A percentile compares a stretch with the other conserved stretches of the same genome.
Conservation (phyloP, 1,140 invertebrate genomes). For the Cherax destructor region DNA sequence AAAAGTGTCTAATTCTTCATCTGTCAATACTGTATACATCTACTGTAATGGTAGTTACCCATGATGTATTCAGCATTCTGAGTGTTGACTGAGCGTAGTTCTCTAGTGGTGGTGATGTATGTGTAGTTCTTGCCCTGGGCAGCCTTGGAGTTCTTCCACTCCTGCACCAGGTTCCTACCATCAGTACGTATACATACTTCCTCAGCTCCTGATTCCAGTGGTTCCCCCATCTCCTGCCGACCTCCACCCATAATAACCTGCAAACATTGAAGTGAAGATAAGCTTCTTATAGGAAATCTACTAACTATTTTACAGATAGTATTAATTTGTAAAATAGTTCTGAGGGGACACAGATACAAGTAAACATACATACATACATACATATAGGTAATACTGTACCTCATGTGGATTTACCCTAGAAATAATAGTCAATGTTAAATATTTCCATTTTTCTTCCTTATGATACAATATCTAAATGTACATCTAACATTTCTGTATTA, state of each 20-base stretch:
- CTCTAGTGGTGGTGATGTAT: slow-evolving; percentile 81
- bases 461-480: no score
- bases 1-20: no score
- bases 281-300: no score
- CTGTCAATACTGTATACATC: background rate
- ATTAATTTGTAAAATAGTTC: no score
- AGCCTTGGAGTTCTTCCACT: slow-evolving; percentile 78
- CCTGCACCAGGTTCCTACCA: slow-evolving; percentile 81
- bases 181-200: slow-evolving; percentile 76
- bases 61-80: slow-evolving; percentile 82
- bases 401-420: no score
- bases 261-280: background rate
- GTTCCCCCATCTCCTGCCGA: slow-evolving; percentile 43
- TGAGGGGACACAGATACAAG: no score
- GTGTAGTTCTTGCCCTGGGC: slow-evolving; percentile 80
- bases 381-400: no score
- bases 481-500: no score
- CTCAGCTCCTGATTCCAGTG: background rate
- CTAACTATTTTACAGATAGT: no score
- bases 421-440: no score
- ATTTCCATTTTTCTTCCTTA: no score
- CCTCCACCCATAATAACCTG: slow-evolving; percentile 63
- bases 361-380: no score
- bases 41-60: slow-evolving; percentile 76
- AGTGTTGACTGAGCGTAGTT: slow-evolving; percentile 76